phyloP scores from a whole-genome alignment of 2,888 invertebrate genomes.

The Plagiodera versicolora region DNA sequence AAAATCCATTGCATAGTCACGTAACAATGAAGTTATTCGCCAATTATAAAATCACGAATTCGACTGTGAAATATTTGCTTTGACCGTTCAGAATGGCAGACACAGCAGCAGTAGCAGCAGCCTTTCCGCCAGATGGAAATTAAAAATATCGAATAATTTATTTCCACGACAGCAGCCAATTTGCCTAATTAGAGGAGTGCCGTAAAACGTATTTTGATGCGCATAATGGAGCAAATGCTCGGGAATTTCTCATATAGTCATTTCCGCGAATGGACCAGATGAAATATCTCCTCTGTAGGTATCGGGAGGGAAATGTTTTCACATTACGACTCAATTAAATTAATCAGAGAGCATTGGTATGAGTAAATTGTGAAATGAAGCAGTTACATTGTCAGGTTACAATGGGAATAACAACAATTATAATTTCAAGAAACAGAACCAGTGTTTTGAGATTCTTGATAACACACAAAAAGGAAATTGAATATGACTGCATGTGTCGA shows the following conservation, averaged over 20 bases:
- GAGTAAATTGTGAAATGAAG: too few species aligned
- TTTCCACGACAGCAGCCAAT: slow-evolving; percentile 7
- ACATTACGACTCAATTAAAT: not conserved
- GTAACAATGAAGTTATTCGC: too few species aligned
- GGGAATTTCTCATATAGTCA: not conserved
- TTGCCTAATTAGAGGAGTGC: slow-evolving; percentile 14
- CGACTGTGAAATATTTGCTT: slow-evolving; percentile 9
- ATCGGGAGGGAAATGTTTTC: not conserved
- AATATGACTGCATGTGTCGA: too few species aligned
- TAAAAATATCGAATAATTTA: slow-evolving; percentile 13
- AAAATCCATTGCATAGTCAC: too few species aligned
- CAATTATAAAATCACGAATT: slow-evolving; percentile 5
- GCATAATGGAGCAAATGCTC: not conserved
- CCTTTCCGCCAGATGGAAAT: not conserved
- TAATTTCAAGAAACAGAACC: too few species aligned
- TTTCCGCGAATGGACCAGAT: not conserved
- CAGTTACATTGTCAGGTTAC: too few species aligned
- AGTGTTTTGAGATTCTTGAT: too few species aligned
- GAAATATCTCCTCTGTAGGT: not conserved
- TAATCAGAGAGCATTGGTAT: not conserved
- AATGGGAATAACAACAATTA: too few species aligned
- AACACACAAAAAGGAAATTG: too few species aligned
- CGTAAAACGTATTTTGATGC: slow-evolving; percentile 14
- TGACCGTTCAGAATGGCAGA: not conserved
- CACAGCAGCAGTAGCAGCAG: not conserved